phyloP scores from a whole-genome alignment of 53 echinoderm and acorn worm genomes.

The Stichopus horrens region DNA sequence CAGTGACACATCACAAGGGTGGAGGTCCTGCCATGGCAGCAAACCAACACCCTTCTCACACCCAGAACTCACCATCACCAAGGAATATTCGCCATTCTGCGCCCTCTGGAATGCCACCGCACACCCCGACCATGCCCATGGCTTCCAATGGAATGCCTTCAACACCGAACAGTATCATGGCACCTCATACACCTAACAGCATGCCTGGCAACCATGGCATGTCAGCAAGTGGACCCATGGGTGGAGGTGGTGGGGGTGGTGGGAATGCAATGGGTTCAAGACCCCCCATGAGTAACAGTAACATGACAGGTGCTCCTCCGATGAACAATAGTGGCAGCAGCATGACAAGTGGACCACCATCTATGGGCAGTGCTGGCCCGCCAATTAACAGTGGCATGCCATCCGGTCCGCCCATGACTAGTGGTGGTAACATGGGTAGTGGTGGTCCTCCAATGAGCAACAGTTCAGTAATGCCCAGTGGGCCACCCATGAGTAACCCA shows the following conservation, averaged over 20 bases:
- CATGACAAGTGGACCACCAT: conserved; percentile 24
- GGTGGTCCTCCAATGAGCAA: conserved; percentile 32
- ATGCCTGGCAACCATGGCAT: conserved; percentile 59
- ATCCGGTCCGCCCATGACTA: conserved; percentile 29
- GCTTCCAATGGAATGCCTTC: conserved; percentile 61
- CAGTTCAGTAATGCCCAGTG: conserved; percentile 38
- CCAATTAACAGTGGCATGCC: conserved; percentile 20
- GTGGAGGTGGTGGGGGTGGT: not conserved
- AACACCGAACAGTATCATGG: conserved; percentile 46
- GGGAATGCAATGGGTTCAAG: conserved; percentile 25
- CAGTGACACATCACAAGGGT: conserved; percentile 54
- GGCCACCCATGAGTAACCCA: conserved; percentile 16
- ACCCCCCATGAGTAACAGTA: conserved; percentile 37
- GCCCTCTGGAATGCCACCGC: conserved; percentile 83
- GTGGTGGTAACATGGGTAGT: conserved; percentile 23
- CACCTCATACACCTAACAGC: conserved; percentile 71
- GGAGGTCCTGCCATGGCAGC: conserved; percentile 48
- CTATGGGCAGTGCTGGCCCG: conserved; percentile 15
- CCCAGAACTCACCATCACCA: conserved; percentile 55
- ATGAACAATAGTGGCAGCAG: conserved; percentile 9
- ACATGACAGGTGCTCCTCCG: conserved; percentile 33
- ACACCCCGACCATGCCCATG: conserved; percentile 63
- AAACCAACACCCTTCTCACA: conserved; percentile 54
- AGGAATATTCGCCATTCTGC: conserved; percentile 68
- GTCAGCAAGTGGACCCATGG: conserved; percentile 10